Evolutionary conservation across 2,113 vertebrate species (phyloP).

Genomic region (Tamias sibiricus): DNA sequence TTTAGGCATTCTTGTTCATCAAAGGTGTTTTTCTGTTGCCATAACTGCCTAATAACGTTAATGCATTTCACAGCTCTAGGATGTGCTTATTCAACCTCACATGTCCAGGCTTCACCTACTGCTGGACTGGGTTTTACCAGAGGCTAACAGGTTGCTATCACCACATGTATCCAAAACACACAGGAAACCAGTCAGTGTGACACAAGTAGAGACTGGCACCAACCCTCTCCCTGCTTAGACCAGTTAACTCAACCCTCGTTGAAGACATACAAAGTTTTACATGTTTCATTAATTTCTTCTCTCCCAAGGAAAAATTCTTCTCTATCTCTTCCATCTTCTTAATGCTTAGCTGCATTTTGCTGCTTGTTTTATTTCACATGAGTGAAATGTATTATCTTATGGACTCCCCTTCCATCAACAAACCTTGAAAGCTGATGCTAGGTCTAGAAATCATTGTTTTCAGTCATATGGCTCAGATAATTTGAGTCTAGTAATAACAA

Average conservation of each 20-base stretch:
- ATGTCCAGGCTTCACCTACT: constrained; percentile 6
- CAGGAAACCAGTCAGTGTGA: not conserved
- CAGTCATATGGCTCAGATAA: not conserved
- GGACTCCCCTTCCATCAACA: not conserved
- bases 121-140: constrained; percentile 22
- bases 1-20: not conserved
- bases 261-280: not conserved
- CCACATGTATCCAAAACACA: constrained; percentile 55
- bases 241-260: not conserved
- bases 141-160: constrained; percentile 48
- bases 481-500: not conserved
- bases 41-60: constrained; percentile 10
- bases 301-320: not conserved
- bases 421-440: not conserved
- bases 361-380: not conserved
- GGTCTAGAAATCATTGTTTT: constrained; percentile 20
- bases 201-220: constrained; percentile 55
- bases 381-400: not conserved
- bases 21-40: constrained; percentile 45
- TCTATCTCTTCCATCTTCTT: not conserved
- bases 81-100: constrained; percentile 35
- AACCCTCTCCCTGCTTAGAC: not conserved
- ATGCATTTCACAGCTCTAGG: not conserved
- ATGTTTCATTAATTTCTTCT: not conserved
- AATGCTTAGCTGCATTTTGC: not conserved